Base-by-base conservation (phyloP, 2,888 invertebrate genomes). In the Nysson spinosus region DNA sequence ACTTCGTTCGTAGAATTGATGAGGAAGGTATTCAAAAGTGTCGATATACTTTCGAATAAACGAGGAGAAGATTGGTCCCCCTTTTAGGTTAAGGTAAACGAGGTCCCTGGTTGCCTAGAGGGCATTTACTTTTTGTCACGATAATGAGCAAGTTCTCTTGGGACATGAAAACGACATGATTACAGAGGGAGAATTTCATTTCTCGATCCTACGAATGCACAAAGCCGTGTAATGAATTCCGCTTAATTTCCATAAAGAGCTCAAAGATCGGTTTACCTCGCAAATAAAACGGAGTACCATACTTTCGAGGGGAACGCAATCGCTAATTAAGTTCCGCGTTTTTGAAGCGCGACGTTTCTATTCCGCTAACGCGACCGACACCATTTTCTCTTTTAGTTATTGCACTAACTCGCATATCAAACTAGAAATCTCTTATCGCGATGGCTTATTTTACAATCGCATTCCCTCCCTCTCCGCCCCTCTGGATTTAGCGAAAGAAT, bases 331-430 rank as follows among this genome's bases (percentile, higher is more conserved):
- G 34, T 14, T 34, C 16, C 14, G 34, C 22, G 20, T 47, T 42
- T 46, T 26, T 34, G 34, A 52, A 46, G 30, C 32, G 26, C 35
- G 14, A 14, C 6, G 9, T 47, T 55, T 47, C 64, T 51, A 50
- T 64, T 51, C 64, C 24, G 64, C 28, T 64, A 61, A 54, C 47
- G 44, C 46, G 24, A 6, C 6, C 54, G 58, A 49, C 65, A 54
- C 50, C 40, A 35, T 67, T 67, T 67, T 65, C 67, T 65, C 67
- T 60, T 65, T 65, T 54, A 44, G 30, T 20, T 24, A 26, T 30
- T 26, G 50, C 58, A 9, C 37, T 24, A 12, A 1, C 47, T 5
- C 30, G 32, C 39, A 50, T 44, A 35, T 65, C 46, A 42, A 49
- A 49, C 51, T 67, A 52, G 47, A 37, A 22, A 52, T 52, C 51